Base-by-base conservation (phyloP, 2,113 vertebrate genomes). In the Penelope pileata region DNA sequence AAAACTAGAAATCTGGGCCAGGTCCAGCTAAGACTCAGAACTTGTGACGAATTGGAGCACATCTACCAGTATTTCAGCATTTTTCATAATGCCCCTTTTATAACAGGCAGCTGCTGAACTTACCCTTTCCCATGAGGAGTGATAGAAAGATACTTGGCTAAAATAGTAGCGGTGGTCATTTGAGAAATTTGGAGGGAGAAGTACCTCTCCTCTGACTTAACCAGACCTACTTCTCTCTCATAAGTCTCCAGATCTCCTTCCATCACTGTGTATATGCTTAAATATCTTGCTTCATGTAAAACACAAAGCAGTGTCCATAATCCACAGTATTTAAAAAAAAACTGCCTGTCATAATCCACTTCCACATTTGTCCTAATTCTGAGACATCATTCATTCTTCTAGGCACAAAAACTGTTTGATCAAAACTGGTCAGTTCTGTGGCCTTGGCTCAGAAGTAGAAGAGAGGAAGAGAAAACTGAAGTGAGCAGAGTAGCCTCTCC, bases 1-100 rank as follows among this genome's bases (percentile, higher is more conserved):
- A 96, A 96, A 95, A 95, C 78, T 42, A 77, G 76, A 87, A 75
- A 63, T 68, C 53, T 53, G 69, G 38, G 59, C 84, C 73, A 66
- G 24, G 62, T 93, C 84, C 58, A 74, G 84, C 67, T 92, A 96
- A 92, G 58, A 24, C 16, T 50, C n/a, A 30, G n/a, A 88, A 66
- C 15, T 22, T 89, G 48, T 63, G 51, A 48, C 59, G 68, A 45
- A 51, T 3, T 45, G 67, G 51, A 58, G 77, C 77, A 86, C 59
- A 86, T 43, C 50, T 72, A 79, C 70, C 40, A 34, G 43, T 88
- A 48, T 56, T 96, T 86, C 93, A 84, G 40, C 50, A 30, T 83
- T 86, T 79, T 92, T 77, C 40, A 63, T 83, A 72, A 48, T 68
- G 66, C 45, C 27, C 14, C 74, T 83, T 91, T 91, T 24, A 26